A percentile compares a stretch with the other conserved stretches of the same genome.
These are phyloP conservation scores for Zoanthus solanderi DNA, from an alignment of 92 coral and sea anemone species.

Conservation along the genomic window DNA sequence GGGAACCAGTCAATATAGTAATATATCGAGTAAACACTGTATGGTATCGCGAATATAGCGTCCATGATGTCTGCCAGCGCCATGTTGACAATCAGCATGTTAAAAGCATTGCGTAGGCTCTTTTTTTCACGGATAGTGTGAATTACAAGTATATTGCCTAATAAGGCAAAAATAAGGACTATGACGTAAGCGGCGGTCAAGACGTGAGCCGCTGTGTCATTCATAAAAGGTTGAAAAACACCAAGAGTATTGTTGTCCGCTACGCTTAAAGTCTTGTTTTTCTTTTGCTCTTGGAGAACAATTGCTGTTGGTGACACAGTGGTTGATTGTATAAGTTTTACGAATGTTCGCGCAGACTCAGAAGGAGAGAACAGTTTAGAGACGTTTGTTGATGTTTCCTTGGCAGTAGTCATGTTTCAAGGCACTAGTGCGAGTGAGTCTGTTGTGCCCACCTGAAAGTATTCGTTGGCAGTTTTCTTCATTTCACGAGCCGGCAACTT, in stretches of 20 bases:
- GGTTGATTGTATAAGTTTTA: background rate
- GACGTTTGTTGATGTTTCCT: too few species aligned
- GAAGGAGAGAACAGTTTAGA: background rate
- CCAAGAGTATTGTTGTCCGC: background rate
- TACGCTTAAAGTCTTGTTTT: slow-evolving; percentile 1
- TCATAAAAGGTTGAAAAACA: background rate
- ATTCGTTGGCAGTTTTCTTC: too few species aligned
- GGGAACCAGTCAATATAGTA: slow-evolving; percentile 4
- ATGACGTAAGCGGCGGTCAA: slow-evolving; percentile 12
- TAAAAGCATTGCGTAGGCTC: slow-evolving; percentile 26
- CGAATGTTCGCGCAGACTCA: background rate
- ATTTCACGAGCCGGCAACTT: too few species aligned
- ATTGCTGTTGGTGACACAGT: background rate
- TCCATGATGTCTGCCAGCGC: slow-evolving; percentile 42
- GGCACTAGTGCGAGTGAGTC: too few species aligned
- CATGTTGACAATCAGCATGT: slow-evolving; percentile 35
- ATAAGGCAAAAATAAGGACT: slow-evolving; percentile 27
- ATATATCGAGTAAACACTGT: slow-evolving; percentile 16
- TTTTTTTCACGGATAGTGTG: slow-evolving; percentile 20
- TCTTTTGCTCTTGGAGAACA: background rate
- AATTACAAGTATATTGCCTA: slow-evolving; percentile 21
- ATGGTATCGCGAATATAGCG: slow-evolving; percentile 38
- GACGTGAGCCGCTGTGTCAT: background rate
- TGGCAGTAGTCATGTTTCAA: too few species aligned
- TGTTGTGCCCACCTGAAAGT: too few species aligned